phyloP scores from a whole-genome alignment of 2,888 invertebrate species.

The Harpalus rufipes region DNA sequence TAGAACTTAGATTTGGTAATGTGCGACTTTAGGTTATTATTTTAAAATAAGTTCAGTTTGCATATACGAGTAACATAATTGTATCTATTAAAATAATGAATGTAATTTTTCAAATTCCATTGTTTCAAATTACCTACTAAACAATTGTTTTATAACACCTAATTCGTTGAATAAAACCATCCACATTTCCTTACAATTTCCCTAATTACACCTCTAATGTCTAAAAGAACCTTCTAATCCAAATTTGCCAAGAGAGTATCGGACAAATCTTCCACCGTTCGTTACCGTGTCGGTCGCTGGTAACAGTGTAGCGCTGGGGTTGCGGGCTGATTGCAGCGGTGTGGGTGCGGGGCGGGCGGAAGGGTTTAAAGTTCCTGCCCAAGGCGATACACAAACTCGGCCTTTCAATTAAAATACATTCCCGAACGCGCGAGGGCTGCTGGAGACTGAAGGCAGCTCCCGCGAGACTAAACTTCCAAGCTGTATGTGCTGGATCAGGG shows the following conservation, averaged over 20 bases:
- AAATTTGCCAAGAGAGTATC: constrained; percentile 44
- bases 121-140: not conserved
- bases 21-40: too few relatives aligned
- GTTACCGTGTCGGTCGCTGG: not conserved
- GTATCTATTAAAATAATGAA: too few relatives aligned
- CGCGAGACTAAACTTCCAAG: constrained; percentile 50
- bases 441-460: constrained; percentile 11
- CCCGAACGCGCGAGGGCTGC: constrained; percentile 25
- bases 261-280: constrained; percentile 27
- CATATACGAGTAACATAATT: too few relatives aligned
- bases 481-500: not conserved
- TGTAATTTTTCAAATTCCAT: too few relatives aligned
- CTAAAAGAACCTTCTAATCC: constrained; percentile 31
- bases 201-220: not conserved
- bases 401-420: constrained; percentile 66
- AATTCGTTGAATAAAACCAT: not conserved
- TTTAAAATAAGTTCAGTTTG: too few relatives aligned
- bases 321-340: constrained; percentile 1
- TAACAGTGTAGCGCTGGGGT: not conserved
- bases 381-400: constrained; percentile 62
- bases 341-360: not conserved
- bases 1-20: too few relatives aligned
- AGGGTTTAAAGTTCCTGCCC: constrained; percentile 58
- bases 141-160: not conserved
- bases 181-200: constrained; percentile 10